Percentiles rank a stretch among this genome's conserved stretches.
phyloP scores from a whole-genome alignment of 2,888 invertebrate species.

The Drosophila borborema region DNA sequence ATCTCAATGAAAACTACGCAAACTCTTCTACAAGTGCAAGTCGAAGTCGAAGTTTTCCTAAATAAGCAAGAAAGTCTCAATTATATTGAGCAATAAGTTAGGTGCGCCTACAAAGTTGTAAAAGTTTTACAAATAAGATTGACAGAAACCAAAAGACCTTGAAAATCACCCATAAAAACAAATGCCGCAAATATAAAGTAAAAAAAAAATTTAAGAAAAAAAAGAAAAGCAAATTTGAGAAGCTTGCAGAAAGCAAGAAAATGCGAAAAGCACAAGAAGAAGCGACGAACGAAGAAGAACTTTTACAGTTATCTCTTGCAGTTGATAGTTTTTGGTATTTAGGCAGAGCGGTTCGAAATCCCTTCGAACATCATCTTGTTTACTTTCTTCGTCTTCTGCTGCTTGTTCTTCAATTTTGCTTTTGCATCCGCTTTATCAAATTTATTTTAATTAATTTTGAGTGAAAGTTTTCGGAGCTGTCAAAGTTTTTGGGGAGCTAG shows the following conservation, averaged over 20 bases:
- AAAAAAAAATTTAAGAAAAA: not conserved
- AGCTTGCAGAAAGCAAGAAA: not conserved
- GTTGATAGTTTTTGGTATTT: constrained; percentile 2
- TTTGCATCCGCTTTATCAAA: constrained; percentile 1
- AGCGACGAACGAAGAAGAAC: not conserved
- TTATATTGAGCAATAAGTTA: constrained; percentile 1
- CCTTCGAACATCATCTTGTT: not conserved
- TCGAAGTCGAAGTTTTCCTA: not conserved
- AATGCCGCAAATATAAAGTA: constrained; percentile 7
- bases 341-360: not conserved
- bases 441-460: constrained; percentile 17
- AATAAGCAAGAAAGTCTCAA: not conserved
- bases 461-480: constrained; percentile 8
- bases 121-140: constrained; percentile 7
- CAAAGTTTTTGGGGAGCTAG: constrained; percentile 12
- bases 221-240: not conserved
- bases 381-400: not conserved
- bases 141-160: constrained; percentile 5
- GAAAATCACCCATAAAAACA: not conserved
- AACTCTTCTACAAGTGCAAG: not conserved
- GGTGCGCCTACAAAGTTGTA: not conserved
- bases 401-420: not conserved
- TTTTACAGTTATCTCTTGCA: constrained; percentile 1
- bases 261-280: not conserved
- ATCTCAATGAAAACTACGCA: not conserved